phyloP scores from a whole-genome alignment of 2,113 vertebrate species.

The Pachyramphus minor region DNA sequence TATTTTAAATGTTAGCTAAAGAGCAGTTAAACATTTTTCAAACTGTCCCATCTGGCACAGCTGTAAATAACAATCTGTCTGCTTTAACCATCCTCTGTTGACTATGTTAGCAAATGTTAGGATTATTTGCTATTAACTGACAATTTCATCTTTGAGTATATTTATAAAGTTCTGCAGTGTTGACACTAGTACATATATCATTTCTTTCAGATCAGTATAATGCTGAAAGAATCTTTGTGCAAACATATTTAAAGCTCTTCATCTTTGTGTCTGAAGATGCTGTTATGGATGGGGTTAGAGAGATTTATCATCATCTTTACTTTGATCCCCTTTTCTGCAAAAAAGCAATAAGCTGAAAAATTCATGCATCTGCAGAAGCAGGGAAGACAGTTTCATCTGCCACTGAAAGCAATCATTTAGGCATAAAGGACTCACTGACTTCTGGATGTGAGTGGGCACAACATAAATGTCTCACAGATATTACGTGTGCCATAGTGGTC shows the following conservation, averaged over 20 bases:
- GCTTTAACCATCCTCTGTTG: background rate
- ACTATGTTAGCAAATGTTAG: background rate
- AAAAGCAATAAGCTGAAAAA: background rate
- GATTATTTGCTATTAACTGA: background rate
- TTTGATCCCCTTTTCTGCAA: background rate
- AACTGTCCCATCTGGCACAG: background rate
- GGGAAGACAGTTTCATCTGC: background rate
- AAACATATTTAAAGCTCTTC: background rate
- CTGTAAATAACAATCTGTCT: conserved; percentile 28
- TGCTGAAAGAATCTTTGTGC: background rate
- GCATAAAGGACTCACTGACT: background rate
- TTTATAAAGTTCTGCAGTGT: background rate
- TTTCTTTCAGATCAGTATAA: background rate
- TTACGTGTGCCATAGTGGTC: background rate
- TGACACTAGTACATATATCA: background rate
- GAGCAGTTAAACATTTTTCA: background rate
- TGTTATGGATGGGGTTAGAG: background rate
- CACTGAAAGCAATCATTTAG: background rate
- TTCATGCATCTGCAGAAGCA: background rate
- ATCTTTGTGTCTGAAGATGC: background rate
- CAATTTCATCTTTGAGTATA: background rate
- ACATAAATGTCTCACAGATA: background rate
- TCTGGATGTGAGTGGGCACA: background rate
- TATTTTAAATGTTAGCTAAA: conserved; percentile 10
- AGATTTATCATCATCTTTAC: background rate